Evolutionary conservation across 2,797 vertebrate species (phyloP), one percentile per base, ranked within the genome.

Genomic region (Hippocampus kuda): DNA sequence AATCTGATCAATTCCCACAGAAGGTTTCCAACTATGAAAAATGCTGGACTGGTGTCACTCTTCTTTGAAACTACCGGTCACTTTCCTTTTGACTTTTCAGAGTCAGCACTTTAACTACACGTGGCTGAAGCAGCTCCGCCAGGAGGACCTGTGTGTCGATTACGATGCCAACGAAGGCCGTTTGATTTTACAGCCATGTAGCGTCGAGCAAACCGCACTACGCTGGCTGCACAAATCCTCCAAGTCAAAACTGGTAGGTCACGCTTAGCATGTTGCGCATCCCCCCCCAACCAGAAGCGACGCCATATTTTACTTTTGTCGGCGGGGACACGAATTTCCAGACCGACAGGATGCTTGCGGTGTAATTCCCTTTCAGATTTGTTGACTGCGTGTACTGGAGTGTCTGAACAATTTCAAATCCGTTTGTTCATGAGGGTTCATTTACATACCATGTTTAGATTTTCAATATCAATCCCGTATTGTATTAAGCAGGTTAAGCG

Each of bases 21-120:
- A 27, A 54, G 10, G 20, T 18, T 18, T 3, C n/a, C 4, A 24
- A 13, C 34, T 27, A 1, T 60, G 13, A 4, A 34, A 62, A 41
- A 18, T 34, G 12, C 51, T n/a, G 18, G 18, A 20, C 20, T 54
- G 20, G n/a, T 24, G 53, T 22, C 2, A n/a, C 8, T 22, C n/a
- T 26, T 11, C 24, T 27, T 12, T 4, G 4, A 64, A 24, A 26
- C 64, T 5, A 63, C 67, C 20, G 67, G 11, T 16, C 12, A 65
- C 38, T 72, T 42, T 49, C 54, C 72, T 26, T 63, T 64, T 69
- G 18, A 18, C 65, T 5, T 77, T 73, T 10, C 72, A 91, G 91
- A 88, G 69, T 82, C 96, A 98, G 68, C 84, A 89, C 66, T 98
- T 99, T 86, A 96, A 93, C 88, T 95, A 96, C 75, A 96, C 94